phyloP scores from a whole-genome alignment of 2,797 vertebrate genomes.

The Amblyraja radiata region DNA sequence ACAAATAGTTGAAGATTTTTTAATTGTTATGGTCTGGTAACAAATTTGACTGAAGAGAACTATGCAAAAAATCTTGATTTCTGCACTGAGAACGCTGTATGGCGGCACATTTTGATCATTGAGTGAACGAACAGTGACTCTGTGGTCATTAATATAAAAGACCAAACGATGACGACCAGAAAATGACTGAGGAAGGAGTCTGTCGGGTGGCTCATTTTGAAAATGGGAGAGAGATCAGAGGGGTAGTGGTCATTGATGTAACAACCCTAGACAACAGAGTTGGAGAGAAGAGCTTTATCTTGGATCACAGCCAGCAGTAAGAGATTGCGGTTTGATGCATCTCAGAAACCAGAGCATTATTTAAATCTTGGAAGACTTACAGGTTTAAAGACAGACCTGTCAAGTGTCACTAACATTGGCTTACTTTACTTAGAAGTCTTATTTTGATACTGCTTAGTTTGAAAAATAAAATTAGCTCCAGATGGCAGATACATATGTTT shows the following conservation, averaged over 20 bases:
- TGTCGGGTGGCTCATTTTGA: neutral
- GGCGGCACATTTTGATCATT: neutral
- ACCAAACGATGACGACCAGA: neutral
- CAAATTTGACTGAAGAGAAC: neutral
- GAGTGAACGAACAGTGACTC: too few species aligned
- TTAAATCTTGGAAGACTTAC: neutral
- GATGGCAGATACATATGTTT: neutral
- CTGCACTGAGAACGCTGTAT: neutral
- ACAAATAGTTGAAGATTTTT: neutral
- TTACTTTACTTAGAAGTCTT: too few species aligned
- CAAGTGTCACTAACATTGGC: neutral
- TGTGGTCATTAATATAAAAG: neutral
- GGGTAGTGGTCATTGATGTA: neutral
- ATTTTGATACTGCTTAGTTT: neutral
- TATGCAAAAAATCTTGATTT: neutral
- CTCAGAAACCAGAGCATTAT: neutral
- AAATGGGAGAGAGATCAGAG: neutral
- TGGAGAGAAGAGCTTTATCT: neutral
- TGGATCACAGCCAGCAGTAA: neutral
- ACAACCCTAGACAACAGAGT: neutral
- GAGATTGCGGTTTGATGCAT: neutral
- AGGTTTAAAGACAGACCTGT: neutral
- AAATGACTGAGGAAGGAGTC: neutral
- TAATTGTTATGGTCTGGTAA: neutral
- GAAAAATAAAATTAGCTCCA: conserved; percentile 9